Evolutionary conservation across 2,888 invertebrate genomes (phyloP).

Genomic region (Galeruca laticollis): DNA sequence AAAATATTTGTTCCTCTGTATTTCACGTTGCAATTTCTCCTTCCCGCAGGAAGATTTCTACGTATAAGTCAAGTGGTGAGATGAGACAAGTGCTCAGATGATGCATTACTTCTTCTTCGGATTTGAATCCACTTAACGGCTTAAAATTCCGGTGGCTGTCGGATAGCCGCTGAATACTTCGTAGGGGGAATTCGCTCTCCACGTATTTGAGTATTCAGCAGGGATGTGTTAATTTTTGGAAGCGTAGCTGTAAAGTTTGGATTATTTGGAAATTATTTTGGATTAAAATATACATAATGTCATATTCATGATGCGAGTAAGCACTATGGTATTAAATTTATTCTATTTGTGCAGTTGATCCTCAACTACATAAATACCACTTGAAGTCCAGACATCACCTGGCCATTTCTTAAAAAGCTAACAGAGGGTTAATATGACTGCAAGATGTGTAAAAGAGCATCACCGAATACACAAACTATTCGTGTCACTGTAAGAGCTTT

Average conservation of each 20-base stretch:
- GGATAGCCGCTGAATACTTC: conserved; percentile 9
- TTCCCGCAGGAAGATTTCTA: conserved; percentile 34
- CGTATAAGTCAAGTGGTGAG: conserved; percentile 38
- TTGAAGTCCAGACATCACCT: conserved; percentile 33
- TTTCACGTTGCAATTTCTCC: conserved; percentile 16
- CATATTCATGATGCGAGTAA: no score
- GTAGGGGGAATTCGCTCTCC: neutral
- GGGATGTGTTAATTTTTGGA: conserved; percentile 14
- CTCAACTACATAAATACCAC: conserved; percentile 32
- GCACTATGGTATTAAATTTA: no score
- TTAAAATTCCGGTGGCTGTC: conserved; percentile 56
- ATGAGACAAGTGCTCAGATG: conserved; percentile 54
- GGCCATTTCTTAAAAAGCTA: conserved; percentile 24
- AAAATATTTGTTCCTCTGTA: conserved; percentile 47
- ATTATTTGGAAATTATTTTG: neutral
- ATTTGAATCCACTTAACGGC: conserved; percentile 66
- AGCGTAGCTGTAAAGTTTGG: neutral
- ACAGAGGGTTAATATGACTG: conserved; percentile 26
- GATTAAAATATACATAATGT: neutral
- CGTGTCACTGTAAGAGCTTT: conserved; percentile 25
- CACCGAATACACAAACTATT: conserved; percentile 8
- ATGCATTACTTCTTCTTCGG: conserved; percentile 53
- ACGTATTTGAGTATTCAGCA: neutral
- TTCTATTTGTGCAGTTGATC: neutral
- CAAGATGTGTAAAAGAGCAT: conserved; percentile 33